Evolutionary conservation across 1,140 invertebrate species (phyloP).

Genomic region (Heterodera carotae): DNA sequence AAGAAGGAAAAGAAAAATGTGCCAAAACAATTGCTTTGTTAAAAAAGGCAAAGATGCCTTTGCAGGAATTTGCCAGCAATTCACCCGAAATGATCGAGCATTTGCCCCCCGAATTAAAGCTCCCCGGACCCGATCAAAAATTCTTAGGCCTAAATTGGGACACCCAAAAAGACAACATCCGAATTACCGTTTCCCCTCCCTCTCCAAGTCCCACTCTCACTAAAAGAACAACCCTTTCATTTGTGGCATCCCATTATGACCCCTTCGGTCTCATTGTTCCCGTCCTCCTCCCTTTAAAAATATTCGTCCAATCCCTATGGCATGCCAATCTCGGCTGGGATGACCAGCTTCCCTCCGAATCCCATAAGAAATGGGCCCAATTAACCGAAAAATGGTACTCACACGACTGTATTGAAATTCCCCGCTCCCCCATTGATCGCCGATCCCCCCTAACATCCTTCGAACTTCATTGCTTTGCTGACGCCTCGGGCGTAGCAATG

Average conservation of each 20-base stretch:
- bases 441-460: too few relatives aligned
- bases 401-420: too few relatives aligned
- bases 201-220: not conserved
- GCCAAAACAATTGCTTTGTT: not conserved
- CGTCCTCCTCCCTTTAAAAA: not conserved
- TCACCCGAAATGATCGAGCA: too few relatives aligned
- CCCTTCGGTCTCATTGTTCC: not conserved
- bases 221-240: not conserved
- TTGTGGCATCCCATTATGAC: not conserved
- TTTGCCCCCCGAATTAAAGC: not conserved
- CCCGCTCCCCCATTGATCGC: too few relatives aligned
- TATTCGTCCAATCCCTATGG: not conserved
- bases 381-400: too few relatives aligned
- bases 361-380: not conserved
- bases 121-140: not conserved
- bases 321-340: not conserved
- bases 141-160: not conserved
- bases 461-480: too few relatives aligned
- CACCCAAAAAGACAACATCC: not conserved
- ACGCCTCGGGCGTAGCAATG: too few relatives aligned
- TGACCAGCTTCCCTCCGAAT: not conserved
- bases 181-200: not conserved
- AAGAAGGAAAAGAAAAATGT: not conserved
- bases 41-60: not conserved
- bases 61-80: not conserved